phyloP scores from a whole-genome alignment of 2,888 invertebrate species.

The Sminthurinus aureus region DNA sequence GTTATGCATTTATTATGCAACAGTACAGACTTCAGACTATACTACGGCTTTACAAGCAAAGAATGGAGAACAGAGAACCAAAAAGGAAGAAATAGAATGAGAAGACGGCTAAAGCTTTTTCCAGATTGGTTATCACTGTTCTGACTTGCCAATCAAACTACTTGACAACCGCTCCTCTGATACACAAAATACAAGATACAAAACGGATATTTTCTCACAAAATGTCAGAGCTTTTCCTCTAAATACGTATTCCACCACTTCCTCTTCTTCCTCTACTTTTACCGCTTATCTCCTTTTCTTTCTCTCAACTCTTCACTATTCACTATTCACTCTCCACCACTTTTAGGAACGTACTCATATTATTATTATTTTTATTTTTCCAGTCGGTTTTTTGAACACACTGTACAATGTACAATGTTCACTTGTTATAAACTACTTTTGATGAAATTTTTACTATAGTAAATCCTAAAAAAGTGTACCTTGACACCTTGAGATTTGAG shows the following conservation, averaged over 20 bases:
- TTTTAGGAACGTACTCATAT: too few species aligned
- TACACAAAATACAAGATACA: conserved; percentile 12
- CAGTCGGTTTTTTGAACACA: too few species aligned
- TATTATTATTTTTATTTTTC: too few species aligned
- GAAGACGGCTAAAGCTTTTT: conserved; percentile 40
- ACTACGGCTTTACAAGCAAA: too few species aligned
- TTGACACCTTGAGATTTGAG: too few species aligned
- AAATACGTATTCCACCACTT: not conserved
- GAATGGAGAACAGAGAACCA: not conserved
- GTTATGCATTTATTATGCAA: too few species aligned
- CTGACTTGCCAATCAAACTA: conserved; percentile 38
- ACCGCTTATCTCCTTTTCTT: not conserved
- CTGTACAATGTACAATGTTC: too few species aligned
- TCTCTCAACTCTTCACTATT: too few species aligned
- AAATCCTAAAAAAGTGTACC: too few species aligned
- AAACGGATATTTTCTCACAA: conserved; percentile 41
- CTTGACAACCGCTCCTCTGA: conserved; percentile 37
- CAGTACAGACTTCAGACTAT: too few species aligned
- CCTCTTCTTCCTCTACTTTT: conserved; percentile 18
- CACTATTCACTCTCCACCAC: not conserved
- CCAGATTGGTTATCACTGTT: conserved; percentile 43
- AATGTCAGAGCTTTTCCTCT: conserved; percentile 29
- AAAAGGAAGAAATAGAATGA: not conserved
- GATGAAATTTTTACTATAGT: too few species aligned
- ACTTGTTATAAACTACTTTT: too few species aligned